Evolutionary conservation across 2,113 vertebrate genomes (phyloP), one percentile per base, ranked within the genome.

Genomic region (Candoia aspera): DNA sequence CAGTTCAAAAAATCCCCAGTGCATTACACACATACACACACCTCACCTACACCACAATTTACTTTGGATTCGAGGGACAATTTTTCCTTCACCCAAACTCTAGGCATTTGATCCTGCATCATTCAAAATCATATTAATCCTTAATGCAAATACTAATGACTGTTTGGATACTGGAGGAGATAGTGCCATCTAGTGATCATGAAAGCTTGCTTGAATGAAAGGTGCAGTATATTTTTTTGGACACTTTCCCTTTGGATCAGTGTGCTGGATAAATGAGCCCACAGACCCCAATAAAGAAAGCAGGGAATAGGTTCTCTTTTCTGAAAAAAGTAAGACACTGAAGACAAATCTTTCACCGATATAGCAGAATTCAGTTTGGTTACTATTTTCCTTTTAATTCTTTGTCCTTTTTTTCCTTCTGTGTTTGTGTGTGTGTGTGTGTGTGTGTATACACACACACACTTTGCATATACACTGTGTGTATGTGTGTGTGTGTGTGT

Each of bases 151-250:
- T 88, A 85, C 0, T 0, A 58, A 8, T n/a, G 57, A 26, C 26
- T 11, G 4, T 0, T 60, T 0, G 53, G 0, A 96, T 96, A 96
- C 46, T 93, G 98, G 97, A 97, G 98, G 95, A 93, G 94, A 97
- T 95, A 97, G 96, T 98, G 99, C 99, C 99, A 99, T 98, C 99
- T 99, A 99, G 98, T 97, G 99, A 95, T 97, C 0, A 0, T 24
- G 0, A 33, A 91, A 89, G 54, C 0, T 0, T 2, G 9, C 11
- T 10, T 87, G 2, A n/a, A 0, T 0, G 49, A 17, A 33, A n/a
- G 26, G 24, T 0, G 8, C 0, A 1, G 0, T 11, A 3, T 0
- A 0, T 6, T 0, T 5, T 68, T 86, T 13, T 11, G 0, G 2
- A 0, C 37, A 0, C 6, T 3, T 33, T 0, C 3, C 1, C 17